Conservation (phyloP, 2,797 vertebrate genomes). For the Phrynocephalus vlangalii region DNA sequence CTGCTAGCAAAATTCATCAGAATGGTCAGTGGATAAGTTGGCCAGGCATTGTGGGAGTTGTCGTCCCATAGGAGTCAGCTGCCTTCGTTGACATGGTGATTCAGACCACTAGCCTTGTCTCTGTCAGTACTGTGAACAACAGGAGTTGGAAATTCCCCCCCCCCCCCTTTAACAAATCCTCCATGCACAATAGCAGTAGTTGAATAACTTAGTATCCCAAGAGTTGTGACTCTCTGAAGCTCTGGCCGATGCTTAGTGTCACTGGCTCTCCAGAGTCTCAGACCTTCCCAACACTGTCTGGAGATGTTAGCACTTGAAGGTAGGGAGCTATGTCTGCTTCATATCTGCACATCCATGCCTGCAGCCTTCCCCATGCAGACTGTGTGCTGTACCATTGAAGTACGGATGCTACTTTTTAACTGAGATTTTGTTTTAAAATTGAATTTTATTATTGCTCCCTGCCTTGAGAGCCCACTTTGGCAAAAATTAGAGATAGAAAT, state of each 20-base stretch:
- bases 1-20: not conserved
- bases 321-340: not conserved
- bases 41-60: not conserved
- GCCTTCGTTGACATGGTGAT: not conserved
- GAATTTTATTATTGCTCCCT: not conserved
- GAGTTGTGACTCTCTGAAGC: no score
- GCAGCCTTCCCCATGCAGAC: not conserved
- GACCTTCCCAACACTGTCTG: not conserved
- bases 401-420: not conserved
- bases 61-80: not conserved
- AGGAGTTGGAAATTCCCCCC: not conserved
- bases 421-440: not conserved
- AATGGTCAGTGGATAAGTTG: not conserved
- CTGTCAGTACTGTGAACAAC: not conserved
- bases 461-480: not conserved
- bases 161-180: not conserved
- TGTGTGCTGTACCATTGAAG: not conserved
- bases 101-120: not conserved
- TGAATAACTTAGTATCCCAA: no score
- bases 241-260: no score
- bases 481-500: not conserved
- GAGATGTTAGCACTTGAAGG: not conserved
- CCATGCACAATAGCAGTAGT: no score
- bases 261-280: not conserved
- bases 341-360: no score